phyloP scores from a whole-genome alignment of 2,113 vertebrate species.

The Lamprologus lemairii region DNA sequence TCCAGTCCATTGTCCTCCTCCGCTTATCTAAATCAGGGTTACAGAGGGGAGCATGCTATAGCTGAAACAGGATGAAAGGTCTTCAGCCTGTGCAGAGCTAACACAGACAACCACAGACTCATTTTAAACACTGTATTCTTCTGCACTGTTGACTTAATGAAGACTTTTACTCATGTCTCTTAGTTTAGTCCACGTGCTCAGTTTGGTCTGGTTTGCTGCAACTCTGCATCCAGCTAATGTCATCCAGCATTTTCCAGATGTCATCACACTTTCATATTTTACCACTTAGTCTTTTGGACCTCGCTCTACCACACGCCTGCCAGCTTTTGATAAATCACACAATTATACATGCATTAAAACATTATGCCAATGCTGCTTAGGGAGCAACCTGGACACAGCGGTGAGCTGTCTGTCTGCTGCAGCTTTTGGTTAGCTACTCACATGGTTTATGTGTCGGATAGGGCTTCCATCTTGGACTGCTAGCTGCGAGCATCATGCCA shows the following conservation, averaged over 20 bases:
- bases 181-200: background rate
- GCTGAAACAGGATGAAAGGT: background rate
- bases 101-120: background rate
- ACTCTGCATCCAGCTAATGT: background rate
- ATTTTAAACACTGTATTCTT: background rate
- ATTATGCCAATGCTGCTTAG: conserved; percentile 4
- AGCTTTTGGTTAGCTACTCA: conserved; percentile 15
- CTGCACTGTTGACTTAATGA: background rate
- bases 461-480: conserved; percentile 2
- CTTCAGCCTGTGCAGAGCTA: background rate
- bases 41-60: background rate
- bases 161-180: background rate
- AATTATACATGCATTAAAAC: conserved; percentile 29
- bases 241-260: background rate
- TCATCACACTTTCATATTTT: background rate
- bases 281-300: conserved; percentile 21
- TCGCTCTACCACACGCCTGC: background rate
- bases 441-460: conserved; percentile 15
- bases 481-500: conserved; percentile 24
- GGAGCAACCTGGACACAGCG: conserved; percentile 33
- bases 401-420: conserved; percentile 34
- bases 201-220: background rate
- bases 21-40: background rate
- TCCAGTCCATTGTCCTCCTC: background rate
- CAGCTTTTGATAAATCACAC: conserved; percentile 18